These are phyloP conservation scores for Cydia strobilella DNA, from an alignment of 1,140 invertebrate genomes.

Conservation along the genomic window DNA sequence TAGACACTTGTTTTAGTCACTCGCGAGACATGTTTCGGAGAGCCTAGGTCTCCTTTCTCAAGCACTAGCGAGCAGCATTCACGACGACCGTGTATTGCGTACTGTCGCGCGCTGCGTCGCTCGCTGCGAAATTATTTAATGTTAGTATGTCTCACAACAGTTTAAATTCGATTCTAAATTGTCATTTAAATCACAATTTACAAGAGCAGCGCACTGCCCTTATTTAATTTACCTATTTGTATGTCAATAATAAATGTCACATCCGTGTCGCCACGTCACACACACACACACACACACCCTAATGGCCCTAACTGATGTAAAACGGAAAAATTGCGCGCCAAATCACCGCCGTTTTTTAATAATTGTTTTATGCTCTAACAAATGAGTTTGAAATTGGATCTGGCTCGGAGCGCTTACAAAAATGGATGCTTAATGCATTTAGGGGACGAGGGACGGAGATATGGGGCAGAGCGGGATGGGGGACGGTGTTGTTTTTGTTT, in stretches of 20 bases:
- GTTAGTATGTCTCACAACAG: no score
- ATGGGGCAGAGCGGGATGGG: slow-evolving; percentile 36
- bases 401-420: slow-evolving; percentile 76
- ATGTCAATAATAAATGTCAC: background rate
- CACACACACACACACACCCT: background rate
- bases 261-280: no score
- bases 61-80: no score
- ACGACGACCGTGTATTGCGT: no score
- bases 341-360: slow-evolving; percentile 79
- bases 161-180: no score
- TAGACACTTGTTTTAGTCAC: no score
- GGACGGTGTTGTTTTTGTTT: slow-evolving; percentile 36
- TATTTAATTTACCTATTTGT: no score
- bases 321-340: slow-evolving; percentile 68
- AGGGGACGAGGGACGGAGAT: slow-evolving; percentile 60
- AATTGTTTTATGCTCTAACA: slow-evolving; percentile 79
- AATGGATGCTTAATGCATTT: slow-evolving; percentile 77
- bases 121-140: no score
- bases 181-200: background rate
- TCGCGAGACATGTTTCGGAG: no score
- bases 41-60: no score
- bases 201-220: no score
- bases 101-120: no score
- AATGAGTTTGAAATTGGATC: slow-evolving; percentile 79
- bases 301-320: slow-evolving; percentile 53